phyloP scores from a whole-genome alignment of 1,140 invertebrate genomes.

The Colletes gigas region DNA sequence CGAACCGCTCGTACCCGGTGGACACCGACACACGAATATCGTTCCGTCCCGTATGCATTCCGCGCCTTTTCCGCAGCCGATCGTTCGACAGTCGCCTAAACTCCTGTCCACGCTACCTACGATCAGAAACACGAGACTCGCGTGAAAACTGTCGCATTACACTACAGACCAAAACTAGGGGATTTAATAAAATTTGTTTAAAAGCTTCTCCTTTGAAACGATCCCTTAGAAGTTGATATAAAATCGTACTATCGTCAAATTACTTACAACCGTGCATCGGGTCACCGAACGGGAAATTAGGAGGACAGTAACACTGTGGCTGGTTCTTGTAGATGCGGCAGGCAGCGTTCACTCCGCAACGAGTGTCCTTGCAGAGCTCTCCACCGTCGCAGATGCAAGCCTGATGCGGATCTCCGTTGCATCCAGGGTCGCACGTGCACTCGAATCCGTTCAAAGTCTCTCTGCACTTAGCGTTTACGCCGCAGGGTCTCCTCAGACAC shows the following conservation, averaged over 20 bases:
- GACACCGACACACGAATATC: constrained; percentile 91
- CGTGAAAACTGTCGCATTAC: neutral
- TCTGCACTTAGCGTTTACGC: constrained; percentile 90
- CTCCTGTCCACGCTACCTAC: constrained; percentile 85
- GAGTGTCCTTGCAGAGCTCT: constrained; percentile 86
- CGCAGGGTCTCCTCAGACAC: constrained; percentile 90
- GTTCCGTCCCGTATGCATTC: constrained; percentile 90
- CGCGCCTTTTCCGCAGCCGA: constrained; percentile 91
- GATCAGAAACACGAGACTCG: neutral
- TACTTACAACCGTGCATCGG: constrained; percentile 90
- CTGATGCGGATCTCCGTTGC: constrained; percentile 89
- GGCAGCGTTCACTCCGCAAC: constrained; percentile 91
- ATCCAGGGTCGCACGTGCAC: constrained; percentile 90
- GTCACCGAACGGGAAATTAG: constrained; percentile 90
- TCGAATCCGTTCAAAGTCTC: constrained; percentile 87
- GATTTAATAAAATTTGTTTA: too few relatives aligned
- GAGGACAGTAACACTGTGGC: constrained; percentile 91
- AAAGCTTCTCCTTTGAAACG: too few relatives aligned
- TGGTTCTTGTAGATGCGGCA: constrained; percentile 87
- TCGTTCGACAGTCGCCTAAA: constrained; percentile 88
- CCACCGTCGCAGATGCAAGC: constrained; percentile 88
- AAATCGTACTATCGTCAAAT: neutral
- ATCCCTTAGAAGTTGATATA: neutral
- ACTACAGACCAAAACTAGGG: too few relatives aligned
- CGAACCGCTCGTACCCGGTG: constrained; percentile 87